A percentile compares a stretch with the other conserved stretches of the same genome.
phyloP scores from a whole-genome alignment of 2,797 vertebrate species.

The Enteromius trimaculatus region DNA sequence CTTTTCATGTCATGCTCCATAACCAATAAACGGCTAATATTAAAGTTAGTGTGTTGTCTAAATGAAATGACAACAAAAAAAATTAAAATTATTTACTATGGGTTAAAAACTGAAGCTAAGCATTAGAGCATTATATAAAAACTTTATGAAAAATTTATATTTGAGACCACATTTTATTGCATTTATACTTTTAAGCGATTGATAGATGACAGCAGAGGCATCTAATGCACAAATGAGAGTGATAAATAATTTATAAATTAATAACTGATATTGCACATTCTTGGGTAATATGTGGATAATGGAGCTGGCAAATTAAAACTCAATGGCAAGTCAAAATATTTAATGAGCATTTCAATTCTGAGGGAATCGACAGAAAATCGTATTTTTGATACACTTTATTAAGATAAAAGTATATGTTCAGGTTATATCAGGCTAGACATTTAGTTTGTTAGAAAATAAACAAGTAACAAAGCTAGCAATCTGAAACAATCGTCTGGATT shows the following conservation, averaged over 20 bases:
- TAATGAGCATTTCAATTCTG: not conserved
- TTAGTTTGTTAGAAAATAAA: slow-evolving; percentile 51
- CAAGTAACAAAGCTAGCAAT: slow-evolving; percentile 55
- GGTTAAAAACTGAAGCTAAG: not conserved
- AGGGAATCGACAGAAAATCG: not conserved
- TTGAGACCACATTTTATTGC: not conserved
- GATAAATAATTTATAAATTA: not conserved
- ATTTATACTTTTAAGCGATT: not conserved
- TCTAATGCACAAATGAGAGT: not conserved
- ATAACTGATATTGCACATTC: not conserved
- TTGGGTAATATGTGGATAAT: not conserved
- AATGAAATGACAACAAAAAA: too few species aligned
- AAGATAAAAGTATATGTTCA: slow-evolving; percentile 18
- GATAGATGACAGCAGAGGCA: not conserved
- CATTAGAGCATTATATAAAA: not conserved
- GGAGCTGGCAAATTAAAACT: not conserved
- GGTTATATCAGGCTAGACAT: slow-evolving; percentile 58
- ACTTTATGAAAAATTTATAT: not conserved
- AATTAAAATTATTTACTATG: not conserved
- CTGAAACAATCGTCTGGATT: slow-evolving; percentile 49
- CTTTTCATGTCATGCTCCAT: not conserved
- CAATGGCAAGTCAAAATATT: not conserved
- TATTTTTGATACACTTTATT: not conserved
- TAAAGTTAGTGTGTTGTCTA: not conserved
- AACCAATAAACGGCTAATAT: not conserved